Conservation (phyloP, 2,888 invertebrate genomes). For the Amiota minor region DNA sequence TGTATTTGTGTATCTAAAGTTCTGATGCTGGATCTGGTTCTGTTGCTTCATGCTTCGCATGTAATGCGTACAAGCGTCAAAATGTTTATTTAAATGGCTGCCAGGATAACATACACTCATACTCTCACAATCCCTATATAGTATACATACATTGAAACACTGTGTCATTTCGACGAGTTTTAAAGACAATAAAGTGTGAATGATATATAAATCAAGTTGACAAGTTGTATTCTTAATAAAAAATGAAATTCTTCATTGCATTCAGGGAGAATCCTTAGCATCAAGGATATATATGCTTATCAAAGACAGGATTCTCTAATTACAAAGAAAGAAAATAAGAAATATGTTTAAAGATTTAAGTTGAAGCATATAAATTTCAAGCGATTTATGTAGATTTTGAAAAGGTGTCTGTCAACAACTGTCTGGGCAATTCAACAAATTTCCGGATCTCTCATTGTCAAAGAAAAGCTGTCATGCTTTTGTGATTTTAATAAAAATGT, state of each 20-base stretch:
- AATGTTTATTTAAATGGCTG: slow-evolving; percentile 64
- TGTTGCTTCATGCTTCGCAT: neutral
- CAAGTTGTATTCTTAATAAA: slow-evolving; percentile 26
- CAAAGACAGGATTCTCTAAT: neutral
- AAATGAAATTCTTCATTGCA: neutral
- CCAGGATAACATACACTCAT: slow-evolving; percentile 6
- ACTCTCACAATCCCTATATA: neutral
- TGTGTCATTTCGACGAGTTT: neutral
- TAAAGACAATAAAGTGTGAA: slow-evolving; percentile 28
- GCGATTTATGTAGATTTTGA: no score
- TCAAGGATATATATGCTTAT: neutral
- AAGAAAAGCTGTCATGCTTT: no score
- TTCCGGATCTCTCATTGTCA: no score
- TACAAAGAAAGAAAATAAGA: neutral
- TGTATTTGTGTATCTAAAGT: slow-evolving; percentile 53
- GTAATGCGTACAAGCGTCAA: slow-evolving; percentile 54
- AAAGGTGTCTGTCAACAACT: no score
- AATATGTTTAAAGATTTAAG: no score
- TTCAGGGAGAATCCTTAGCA: neutral
- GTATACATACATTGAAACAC: neutral
- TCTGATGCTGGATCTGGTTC: neutral
- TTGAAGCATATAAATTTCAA: no score
- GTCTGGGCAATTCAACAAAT: no score
- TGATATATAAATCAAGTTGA: slow-evolving; percentile 27
- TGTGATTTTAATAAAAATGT: neutral